A percentile compares a stretch with the other conserved stretches of the same genome.
These are phyloP conservation scores for Trachelipus rathkii DNA, from an alignment of 1,140 invertebrate species.

Conservation along the genomic window DNA sequence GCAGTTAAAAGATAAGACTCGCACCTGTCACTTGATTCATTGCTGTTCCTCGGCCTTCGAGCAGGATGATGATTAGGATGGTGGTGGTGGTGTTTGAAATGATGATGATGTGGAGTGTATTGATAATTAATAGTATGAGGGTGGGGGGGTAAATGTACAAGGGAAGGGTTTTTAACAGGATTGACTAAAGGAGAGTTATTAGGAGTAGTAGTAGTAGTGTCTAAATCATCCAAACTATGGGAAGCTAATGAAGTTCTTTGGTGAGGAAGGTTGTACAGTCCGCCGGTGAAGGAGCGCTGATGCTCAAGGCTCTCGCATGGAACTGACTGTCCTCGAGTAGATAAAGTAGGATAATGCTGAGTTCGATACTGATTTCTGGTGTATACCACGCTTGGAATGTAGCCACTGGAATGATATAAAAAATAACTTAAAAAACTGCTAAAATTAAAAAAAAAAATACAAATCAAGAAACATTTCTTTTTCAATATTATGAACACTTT, in stretches of 20 bases:
- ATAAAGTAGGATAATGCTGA: conserved; percentile 52
- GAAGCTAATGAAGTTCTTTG: conserved; percentile 51
- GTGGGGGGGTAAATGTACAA: conserved; percentile 19
- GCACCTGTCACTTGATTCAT: conserved; percentile 42
- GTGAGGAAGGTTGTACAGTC: conserved; percentile 51
- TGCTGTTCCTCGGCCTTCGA: conserved; percentile 34
- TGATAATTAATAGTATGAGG: conserved; percentile 13
- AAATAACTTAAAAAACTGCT: no score
- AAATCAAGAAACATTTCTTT: no score
- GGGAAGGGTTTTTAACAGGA: background rate
- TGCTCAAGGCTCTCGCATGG: conserved; percentile 16
- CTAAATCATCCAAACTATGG: conserved; percentile 49
- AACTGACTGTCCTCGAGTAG: conserved; percentile 40
- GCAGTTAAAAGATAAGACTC: conserved; percentile 28
- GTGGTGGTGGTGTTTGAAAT: conserved; percentile 33
- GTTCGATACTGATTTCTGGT: conserved; percentile 51
- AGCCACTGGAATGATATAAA: conserved; percentile 46
- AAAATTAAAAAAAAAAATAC: no score
- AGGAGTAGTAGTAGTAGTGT: conserved; percentile 35
- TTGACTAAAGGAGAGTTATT: conserved; percentile 12
- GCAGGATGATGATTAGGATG: conserved; percentile 38
- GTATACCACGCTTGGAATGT: conserved; percentile 52
- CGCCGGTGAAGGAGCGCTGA: conserved; percentile 43
- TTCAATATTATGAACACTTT: no score
- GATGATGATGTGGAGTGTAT: conserved; percentile 25